Evolutionary conservation across 2,113 vertebrate genomes (phyloP).

Genomic region (Esox niger): DNA sequence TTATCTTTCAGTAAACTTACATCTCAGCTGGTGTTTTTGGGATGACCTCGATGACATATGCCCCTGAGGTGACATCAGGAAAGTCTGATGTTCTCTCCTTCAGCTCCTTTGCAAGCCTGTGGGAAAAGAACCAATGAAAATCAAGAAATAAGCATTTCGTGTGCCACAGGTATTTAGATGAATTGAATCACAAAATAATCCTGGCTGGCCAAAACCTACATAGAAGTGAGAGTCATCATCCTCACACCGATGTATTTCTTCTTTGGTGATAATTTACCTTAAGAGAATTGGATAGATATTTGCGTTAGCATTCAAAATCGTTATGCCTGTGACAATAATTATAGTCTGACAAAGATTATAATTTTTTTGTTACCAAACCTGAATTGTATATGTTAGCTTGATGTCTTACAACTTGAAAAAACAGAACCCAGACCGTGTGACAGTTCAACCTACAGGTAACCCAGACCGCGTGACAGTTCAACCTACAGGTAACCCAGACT

Average conservation of each 20-base stretch:
- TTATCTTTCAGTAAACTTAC: constrained; percentile 70
- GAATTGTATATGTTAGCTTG: too few relatives aligned
- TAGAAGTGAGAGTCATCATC: constrained; percentile 89
- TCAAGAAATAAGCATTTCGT: not conserved
- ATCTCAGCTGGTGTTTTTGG: constrained; percentile 87
- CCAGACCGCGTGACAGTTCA: too few relatives aligned
- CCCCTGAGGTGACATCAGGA: constrained; percentile 90
- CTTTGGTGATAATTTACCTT: constrained; percentile 84
- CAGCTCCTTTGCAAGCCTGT: constrained; percentile 89
- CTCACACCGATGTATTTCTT: constrained; percentile 95
- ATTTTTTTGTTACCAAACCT: too few relatives aligned
- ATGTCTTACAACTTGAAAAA: too few relatives aligned
- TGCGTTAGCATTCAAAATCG: not conserved
- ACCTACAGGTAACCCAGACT: not conserved
- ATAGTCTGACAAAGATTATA: too few relatives aligned
- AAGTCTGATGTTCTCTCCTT: constrained; percentile 88
- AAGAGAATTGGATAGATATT: constrained; percentile 1
- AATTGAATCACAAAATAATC: too few relatives aligned
- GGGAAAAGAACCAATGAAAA: not conserved
- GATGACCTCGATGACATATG: constrained; percentile 95
- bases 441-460: not conserved
- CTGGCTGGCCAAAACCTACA: constrained; percentile 70
- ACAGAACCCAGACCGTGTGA: too few relatives aligned
- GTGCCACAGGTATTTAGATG: not conserved
- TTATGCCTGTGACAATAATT: too few relatives aligned